phyloP scores from a whole-genome alignment of 2,113 vertebrate species.

The Apodemus speciosus region DNA sequence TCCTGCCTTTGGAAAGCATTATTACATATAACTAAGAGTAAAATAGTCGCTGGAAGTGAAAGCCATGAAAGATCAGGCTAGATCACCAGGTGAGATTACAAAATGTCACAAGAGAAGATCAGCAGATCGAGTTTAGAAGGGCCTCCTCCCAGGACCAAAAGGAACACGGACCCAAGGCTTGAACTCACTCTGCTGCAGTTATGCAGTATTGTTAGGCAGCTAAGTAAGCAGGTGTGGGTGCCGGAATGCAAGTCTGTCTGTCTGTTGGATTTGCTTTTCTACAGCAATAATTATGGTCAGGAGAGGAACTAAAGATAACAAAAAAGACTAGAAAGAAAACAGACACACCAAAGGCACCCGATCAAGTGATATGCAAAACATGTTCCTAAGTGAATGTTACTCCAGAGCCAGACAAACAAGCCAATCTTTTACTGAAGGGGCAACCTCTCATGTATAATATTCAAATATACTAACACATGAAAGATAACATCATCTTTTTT shows the following conservation, averaged over 20 bases:
- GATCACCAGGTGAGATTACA: neutral
- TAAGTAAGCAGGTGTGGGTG: neutral
- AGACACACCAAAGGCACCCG: neutral
- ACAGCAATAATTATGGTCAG: neutral
- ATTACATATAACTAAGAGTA: conserved; percentile 38
- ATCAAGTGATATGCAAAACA: conserved; percentile 24
- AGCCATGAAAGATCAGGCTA: conserved; percentile 3
- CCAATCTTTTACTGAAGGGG: conserved; percentile 71
- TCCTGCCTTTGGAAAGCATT: conserved; percentile 21
- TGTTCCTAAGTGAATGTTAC: conserved; percentile 63
- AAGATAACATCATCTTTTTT: conserved; percentile 86
- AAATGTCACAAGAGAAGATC: neutral
- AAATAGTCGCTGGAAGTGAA: conserved; percentile 37
- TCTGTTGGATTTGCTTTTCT: neutral
- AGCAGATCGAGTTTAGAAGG: neutral
- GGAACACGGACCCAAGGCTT: neutral
- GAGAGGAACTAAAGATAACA: neutral
- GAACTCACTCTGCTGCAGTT: neutral
- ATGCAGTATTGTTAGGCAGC: neutral
- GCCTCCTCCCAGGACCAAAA: neutral
- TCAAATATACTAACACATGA: conserved; percentile 76
- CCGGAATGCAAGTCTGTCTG: neutral
- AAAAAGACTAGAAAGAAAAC: neutral
- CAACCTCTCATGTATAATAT: conserved; percentile 54
- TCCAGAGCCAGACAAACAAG: conserved; percentile 67